phyloP scores from a whole-genome alignment of 2,113 vertebrate species.

The Anolis sagrei region DNA sequence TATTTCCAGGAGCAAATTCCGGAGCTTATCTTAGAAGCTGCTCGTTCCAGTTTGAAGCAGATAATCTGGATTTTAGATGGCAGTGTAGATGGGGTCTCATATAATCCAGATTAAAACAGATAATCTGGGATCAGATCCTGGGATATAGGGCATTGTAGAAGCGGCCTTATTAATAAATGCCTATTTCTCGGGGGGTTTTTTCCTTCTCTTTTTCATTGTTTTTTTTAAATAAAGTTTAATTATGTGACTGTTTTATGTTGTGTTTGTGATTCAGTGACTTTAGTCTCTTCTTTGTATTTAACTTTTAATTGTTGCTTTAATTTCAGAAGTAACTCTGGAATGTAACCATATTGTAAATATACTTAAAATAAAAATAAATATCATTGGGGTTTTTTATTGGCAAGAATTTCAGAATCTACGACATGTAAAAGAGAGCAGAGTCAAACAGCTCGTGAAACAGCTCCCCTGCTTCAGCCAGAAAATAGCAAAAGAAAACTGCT shows the following conservation, averaged over 20 bases:
- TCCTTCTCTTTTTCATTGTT: background rate
- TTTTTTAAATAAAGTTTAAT: background rate
- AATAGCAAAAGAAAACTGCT: slow-evolving; percentile 76
- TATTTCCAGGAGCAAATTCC: no score
- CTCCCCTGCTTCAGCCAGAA: slow-evolving; percentile 80
- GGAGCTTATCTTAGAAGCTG: no score
- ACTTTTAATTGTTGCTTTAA: background rate
- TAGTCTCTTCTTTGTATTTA: no score
- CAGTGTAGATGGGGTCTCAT: no score
- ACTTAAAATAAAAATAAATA: background rate
- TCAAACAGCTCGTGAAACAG: slow-evolving; percentile 77
- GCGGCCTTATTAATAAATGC: no score
- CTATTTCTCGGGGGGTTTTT: no score
- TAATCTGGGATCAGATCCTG: no score
- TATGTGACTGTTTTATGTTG: background rate
- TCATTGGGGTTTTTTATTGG: background rate
- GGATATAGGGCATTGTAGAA: no score
- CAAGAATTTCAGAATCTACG: slow-evolving; percentile 73
- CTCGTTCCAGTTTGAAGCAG: no score
- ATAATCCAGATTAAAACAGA: no score
- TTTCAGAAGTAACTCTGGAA: no score
- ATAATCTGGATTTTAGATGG: no score
- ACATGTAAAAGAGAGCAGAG: slow-evolving; percentile 43
- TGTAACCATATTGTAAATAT: background rate
- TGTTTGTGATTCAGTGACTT: background rate